These are phyloP conservation scores for Aphis gossypii DNA, from an alignment of 1,140 invertebrate species.

Conservation along the genomic window DNA sequence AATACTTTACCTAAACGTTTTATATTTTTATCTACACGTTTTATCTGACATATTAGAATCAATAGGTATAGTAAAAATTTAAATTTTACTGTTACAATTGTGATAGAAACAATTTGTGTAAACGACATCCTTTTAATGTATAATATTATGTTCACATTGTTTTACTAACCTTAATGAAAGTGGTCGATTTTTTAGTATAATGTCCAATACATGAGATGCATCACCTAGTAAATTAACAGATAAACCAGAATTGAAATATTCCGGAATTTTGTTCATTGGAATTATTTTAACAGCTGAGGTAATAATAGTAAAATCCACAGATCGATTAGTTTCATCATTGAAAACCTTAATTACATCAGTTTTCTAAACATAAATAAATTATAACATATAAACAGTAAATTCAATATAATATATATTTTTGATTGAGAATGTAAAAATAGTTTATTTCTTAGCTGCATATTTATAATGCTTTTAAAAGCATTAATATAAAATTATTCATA, in stretches of 20 bases:
- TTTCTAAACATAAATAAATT: slow-evolving; percentile 46
- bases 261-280: slow-evolving; percentile 66
- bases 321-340: slow-evolving; percentile 64
- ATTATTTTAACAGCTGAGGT: slow-evolving; percentile 67
- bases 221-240: slow-evolving; percentile 69
- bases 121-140: too few species aligned
- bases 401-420: too few species aligned
- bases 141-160: background rate
- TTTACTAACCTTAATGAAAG: slow-evolving; percentile 58
- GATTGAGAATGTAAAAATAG: background rate
- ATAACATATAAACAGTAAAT: too few species aligned
- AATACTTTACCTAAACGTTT: too few species aligned
- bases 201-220: slow-evolving; percentile 79
- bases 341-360: slow-evolving; percentile 60
- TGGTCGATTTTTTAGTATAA: slow-evolving; percentile 75
- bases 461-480: too few species aligned
- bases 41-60: too few species aligned
- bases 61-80: too few species aligned
- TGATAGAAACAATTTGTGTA: too few species aligned
- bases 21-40: too few species aligned
- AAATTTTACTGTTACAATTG: too few species aligned
- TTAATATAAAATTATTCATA: too few species aligned
- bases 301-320: slow-evolving; percentile 68
- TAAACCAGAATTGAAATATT: slow-evolving; percentile 65
- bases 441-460: too few species aligned